Percentiles rank a stretch among this genome's conserved stretches.
phyloP scores from a whole-genome alignment of 2,888 invertebrate genomes.

The Lucinisca nassula region DNA sequence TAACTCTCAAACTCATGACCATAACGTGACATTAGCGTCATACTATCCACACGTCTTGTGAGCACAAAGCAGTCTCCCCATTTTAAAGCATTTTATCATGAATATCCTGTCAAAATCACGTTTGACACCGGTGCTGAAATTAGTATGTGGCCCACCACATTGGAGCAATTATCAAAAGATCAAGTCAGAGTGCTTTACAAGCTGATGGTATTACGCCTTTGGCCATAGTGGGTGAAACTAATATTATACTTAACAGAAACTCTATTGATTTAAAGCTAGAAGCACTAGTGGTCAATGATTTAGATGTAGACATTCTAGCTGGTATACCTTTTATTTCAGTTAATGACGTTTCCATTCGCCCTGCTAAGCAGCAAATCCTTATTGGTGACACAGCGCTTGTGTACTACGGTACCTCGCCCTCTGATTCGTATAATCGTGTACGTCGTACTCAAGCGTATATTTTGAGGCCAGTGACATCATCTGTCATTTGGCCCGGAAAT shows the following conservation, averaged over 20 bases:
- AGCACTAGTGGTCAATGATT: background rate
- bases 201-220: background rate
- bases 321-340: conserved; percentile 61
- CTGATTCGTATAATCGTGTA: conserved; percentile 13
- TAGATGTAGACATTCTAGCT: conserved; percentile 55
- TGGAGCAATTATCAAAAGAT: conserved; percentile 33
- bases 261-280: background rate
- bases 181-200: background rate
- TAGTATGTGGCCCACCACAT: conserved; percentile 40
- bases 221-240: background rate
- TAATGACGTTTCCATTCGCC: conserved; percentile 61
- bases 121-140: conserved; percentile 46
- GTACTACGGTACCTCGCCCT: background rate
- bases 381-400: conserved; percentile 11
- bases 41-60: conserved; percentile 26
- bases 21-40: background rate
- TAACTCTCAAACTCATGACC: background rate
- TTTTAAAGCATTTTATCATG: conserved; percentile 51
- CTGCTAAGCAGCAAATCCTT: conserved; percentile 33
- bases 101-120: conserved; percentile 42
- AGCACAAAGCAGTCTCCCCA: conserved; percentile 50
- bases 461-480: background rate
- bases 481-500: conserved; percentile 54
- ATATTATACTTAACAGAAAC: background rate
- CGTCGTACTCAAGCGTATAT: conserved; percentile 33